These are phyloP conservation scores for Gonatopus flavifemur DNA, from an alignment of 1,140 invertebrate species.

Conservation along the genomic window DNA sequence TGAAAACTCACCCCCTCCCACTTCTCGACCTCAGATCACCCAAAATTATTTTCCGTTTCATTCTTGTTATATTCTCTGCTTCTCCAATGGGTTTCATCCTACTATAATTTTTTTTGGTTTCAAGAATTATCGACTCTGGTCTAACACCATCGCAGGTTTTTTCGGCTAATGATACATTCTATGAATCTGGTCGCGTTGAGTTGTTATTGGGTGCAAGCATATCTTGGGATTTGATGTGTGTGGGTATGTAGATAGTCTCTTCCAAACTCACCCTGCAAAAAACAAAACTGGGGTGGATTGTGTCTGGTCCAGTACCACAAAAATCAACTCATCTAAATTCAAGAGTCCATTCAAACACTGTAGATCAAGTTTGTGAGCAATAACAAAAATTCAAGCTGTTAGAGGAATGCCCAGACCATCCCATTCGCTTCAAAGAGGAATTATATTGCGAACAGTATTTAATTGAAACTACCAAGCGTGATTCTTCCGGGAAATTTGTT, in stretches of 20 bases:
- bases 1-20: no score
- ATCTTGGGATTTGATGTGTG: conserved; percentile 32
- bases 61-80: no score
- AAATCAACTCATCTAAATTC: not conserved
- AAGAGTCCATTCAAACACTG: not conserved
- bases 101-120: no score
- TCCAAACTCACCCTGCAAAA: conserved; percentile 31
- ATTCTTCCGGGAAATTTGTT: conserved; percentile 19
- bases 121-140: no score
- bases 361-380: not conserved
- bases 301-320: conserved; percentile 9
- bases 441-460: no score
- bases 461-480: conserved; percentile 5
- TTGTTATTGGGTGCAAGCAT: conserved; percentile 28
- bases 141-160: conserved; percentile 9
- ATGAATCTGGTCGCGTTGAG: conserved; percentile 24
- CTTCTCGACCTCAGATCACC: no score
- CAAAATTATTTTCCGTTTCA: no score
- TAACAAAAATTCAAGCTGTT: conserved; percentile 29
- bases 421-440: no score
- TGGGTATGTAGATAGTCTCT: conserved; percentile 22
- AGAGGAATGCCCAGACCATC: conserved; percentile 13
- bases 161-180: conserved; percentile 34
- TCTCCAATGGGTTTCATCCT: no score
- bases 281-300: conserved; percentile 36